Percentiles rank a stretch among this genome's conserved stretches.
Conservation (phyloP, 2,797 vertebrate species). For the Pelochelys cantorii region DNA sequence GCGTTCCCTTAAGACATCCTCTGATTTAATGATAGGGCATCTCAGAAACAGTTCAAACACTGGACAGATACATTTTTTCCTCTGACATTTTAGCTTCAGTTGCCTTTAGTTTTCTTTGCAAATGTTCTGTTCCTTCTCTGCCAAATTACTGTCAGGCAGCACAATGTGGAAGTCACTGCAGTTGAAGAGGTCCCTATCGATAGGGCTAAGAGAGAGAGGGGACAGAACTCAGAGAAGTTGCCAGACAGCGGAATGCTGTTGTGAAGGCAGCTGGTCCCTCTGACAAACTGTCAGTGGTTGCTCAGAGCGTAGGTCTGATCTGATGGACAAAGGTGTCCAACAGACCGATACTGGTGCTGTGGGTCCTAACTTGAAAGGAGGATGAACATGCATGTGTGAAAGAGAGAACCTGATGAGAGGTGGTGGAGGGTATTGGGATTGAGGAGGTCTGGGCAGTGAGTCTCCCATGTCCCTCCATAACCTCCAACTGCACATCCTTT, state of each 20-base stretch:
- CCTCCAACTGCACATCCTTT: background rate
- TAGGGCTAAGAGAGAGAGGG: background rate
- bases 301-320: background rate
- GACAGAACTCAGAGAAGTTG: background rate
- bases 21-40: fast-evolving
- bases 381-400: background rate
- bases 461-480: background rate
- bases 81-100: background rate
- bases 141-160: background rate
- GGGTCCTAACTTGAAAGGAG: background rate
- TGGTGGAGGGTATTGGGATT: background rate
- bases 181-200: background rate
- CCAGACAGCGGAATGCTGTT: background rate
- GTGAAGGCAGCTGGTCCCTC: background rate
- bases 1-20: background rate
- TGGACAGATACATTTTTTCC: fast-evolving
- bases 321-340: background rate
- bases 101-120: background rate
- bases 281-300: background rate
- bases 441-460: background rate
- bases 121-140: background rate
- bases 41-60: background rate
- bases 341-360: background rate
- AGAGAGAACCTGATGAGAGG: background rate
- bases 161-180: background rate